Evolutionary conservation across 2,113 vertebrate species (phyloP).

Genomic region (Bambusicola thoracicus): DNA sequence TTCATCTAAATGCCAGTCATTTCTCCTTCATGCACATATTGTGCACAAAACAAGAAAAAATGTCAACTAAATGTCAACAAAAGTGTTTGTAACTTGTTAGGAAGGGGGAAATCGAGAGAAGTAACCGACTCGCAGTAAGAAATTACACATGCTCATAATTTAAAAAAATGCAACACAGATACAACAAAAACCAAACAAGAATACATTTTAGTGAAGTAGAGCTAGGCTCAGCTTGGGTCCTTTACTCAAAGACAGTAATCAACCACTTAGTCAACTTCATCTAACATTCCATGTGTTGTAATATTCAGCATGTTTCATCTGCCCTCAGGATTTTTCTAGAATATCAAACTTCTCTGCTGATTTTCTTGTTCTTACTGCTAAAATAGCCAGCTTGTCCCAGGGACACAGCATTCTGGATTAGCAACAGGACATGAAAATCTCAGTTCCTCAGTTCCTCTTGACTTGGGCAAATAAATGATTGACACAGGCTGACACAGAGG

Average conservation of each 20-base stretch:
- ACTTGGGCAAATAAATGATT: background rate
- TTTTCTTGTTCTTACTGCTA: background rate
- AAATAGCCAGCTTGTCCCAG: background rate
- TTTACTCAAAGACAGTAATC: background rate
- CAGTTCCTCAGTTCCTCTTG: background rate
- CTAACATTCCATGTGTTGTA: background rate
- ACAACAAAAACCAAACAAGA: background rate
- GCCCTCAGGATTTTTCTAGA: background rate
- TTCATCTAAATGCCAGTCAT: background rate
- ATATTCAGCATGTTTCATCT: background rate
- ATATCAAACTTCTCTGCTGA: background rate
- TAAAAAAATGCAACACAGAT: background rate
- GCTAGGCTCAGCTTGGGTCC: background rate
- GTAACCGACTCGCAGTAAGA: background rate
- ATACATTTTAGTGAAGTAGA: background rate
- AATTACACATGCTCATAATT: background rate
- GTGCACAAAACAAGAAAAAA: background rate
- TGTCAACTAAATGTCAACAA: background rate
- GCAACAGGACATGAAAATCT: background rate
- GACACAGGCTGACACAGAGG: background rate
- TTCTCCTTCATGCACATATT: background rate
- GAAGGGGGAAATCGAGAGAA: background rate
- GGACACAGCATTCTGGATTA: background rate
- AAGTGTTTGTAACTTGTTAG: background rate
- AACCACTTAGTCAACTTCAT: background rate